Evolutionary conservation across 2,888 invertebrate genomes (phyloP).

Genomic region (Phorcus lineatus): DNA sequence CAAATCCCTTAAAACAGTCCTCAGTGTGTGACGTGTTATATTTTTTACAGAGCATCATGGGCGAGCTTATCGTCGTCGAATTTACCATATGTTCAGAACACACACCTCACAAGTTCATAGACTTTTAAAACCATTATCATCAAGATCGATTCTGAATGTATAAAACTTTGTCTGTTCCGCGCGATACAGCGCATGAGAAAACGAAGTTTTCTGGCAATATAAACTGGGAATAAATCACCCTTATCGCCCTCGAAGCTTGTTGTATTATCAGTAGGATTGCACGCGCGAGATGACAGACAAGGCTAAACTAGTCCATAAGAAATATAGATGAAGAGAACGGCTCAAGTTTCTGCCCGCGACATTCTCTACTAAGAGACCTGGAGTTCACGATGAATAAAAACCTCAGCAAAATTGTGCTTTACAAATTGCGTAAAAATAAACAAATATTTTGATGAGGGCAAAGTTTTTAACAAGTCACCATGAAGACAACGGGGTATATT

Average conservation of each 20-base stretch:
- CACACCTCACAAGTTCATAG: too few species aligned
- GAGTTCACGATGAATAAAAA: not conserved
- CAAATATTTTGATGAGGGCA: conserved; percentile 11
- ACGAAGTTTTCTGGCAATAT: not conserved
- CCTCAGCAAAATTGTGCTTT: not conserved
- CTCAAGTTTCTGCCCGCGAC: not conserved
- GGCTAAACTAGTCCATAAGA: conserved; percentile 5
- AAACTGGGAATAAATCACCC: conserved; percentile 11
- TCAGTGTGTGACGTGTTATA: too few species aligned
- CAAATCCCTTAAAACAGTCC: too few species aligned
- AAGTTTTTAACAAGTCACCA: not conserved
- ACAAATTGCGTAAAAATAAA: conserved; percentile 17
- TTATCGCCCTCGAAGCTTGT: not conserved
- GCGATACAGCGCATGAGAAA: not conserved
- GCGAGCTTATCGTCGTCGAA: too few species aligned
- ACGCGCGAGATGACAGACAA: conserved; percentile 19
- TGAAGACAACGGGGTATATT: not conserved
- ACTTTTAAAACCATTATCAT: conserved; percentile 5
- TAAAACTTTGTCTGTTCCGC: not conserved
- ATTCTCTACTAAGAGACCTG: conserved; percentile 4
- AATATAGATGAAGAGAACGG: not conserved
- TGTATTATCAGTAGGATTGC: conserved; percentile 15
- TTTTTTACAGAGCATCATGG: too few species aligned
- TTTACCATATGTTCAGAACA: too few species aligned
- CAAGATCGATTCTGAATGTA: conserved; percentile 12